Evolutionary conservation across 2,113 vertebrate species (phyloP).

Genomic region (Gulo gulo): DNA sequence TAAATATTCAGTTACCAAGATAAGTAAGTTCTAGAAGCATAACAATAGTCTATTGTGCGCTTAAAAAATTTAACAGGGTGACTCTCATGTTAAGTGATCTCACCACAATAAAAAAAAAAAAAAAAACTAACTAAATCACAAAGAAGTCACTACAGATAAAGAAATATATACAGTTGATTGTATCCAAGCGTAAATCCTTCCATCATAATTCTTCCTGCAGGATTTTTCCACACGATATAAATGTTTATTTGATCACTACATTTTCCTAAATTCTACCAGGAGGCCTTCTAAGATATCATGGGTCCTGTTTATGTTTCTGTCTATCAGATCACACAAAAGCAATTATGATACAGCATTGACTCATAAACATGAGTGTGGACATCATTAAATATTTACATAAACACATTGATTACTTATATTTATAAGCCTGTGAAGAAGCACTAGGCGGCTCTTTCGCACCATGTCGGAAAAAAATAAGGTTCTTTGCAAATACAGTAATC

Average conservation of each 20-base stretch:
- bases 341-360: not conserved
- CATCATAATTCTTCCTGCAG: not conserved
- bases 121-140: not conserved
- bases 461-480: not conserved
- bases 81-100: not conserved
- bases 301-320: conserved; percentile 32
- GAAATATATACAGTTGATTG: not conserved
- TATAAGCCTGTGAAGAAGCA: not conserved
- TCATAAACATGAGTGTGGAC: conserved; percentile 38
- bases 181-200: not conserved
- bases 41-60: not conserved
- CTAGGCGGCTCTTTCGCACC: not conserved
- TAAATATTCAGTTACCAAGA: not conserved
- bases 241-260: not conserved
- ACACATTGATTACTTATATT: conserved; percentile 61
- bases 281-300: not conserved
- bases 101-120: not conserved
- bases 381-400: conserved; percentile 62
- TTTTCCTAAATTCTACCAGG: not conserved
- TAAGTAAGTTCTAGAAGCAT: not conserved
- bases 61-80: not conserved
- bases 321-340: conserved; percentile 30
- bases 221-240: not conserved
- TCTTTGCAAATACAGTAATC: conserved; percentile 54
- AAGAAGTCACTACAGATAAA: not conserved